Evolutionary conservation across 2,797 vertebrate species (phyloP), one percentile per base, ranked within the genome.

Genomic region (Pangasius macronema): DNA sequence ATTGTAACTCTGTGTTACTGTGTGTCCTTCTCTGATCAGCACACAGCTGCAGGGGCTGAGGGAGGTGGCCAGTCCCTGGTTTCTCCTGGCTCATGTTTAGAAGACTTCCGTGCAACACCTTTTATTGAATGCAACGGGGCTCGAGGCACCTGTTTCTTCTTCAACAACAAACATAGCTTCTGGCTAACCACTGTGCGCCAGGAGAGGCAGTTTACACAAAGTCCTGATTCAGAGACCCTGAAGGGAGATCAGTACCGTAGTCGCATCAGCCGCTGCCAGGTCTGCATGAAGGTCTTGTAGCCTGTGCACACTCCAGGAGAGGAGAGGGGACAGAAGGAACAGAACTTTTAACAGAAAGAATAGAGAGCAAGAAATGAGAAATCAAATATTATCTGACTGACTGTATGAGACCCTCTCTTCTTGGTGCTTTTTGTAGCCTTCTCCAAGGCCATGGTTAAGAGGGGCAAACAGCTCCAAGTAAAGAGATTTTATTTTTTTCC

Each of bases 91-190:
- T 99, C 98, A 30, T 99, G 98, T 90, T 95, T 99, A 88, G 97
- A 99, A 90, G 98, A 99, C 90, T 99, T 99, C 93, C 95, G 97
- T 0, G 96, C 98, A 0, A 99, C 97, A 2, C 98, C 98, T 0
- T 99, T 99, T 95, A 99, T 99, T 0, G 98, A 99, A 91, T 99
- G 98, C 95, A 98, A 96, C 0, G 98, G 98, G 0, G 97, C 96
- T 22, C 94, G 95, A 30, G 97, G 98, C 14, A 97, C 96, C 0
- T 99, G 98, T 94, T 98, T 99, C 89, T 99, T 97, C 94, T 99
- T 99, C 20, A 96, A 97, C 91, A 99, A 98, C 92, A 98, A 99
- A 88, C 98, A 97, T 95, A 99, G 98, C 93, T 99, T 99, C 96
- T 99, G 98, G 99, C 96, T 99, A 89, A 98, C 95, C 0, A 98